Base-by-base conservation (phyloP, 1,140 invertebrate genomes). In the Tetramorium alpestre region DNA sequence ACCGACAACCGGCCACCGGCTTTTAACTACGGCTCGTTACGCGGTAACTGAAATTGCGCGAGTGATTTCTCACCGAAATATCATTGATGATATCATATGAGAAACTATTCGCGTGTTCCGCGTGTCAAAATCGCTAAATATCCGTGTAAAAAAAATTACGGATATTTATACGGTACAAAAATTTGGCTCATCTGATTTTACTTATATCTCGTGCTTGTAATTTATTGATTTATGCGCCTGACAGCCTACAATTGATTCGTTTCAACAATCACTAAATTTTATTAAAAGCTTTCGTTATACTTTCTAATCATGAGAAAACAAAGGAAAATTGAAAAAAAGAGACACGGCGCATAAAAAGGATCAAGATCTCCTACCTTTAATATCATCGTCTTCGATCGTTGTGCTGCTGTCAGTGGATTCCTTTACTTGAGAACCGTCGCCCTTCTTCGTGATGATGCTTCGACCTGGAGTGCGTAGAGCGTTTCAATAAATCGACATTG, bases 351-450 rank as follows among this genome's bases (percentile, higher is more conserved):
- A 44, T 28, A n/a, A 67, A 69, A 64, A 69, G 41, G 49, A 38
- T 33, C 51, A 51, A 38, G n/a, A 47, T 88, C 75, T 93, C 96
- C 96, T 97, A 98, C 98, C 98, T 97, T 98, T 98, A 91, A 97
- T 97, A 94, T 99, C 98, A 94, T 99, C 98, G 95, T 99, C 98
- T 95, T 99, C 96, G 77, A 98, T 97, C 87, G 98, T 99, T 93
- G 98, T 98, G 93, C 98, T 98, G 94, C 97, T 98, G 94, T 99
- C 98, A 49, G 98, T 99, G 33, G 98, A 99, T 95, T 99, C 98
- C 95, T 99, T 99, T 22, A 99, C 98, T 96, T 99, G 98, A 86
- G 98, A 99, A 88, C 98, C 98, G 93, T 99, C 98, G 65, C 98
- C 98, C 95, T 99, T 99, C 95, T 99, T 99, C 90, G 97, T 98